A percentile compares a stretch with the other conserved stretches of the same genome.
phyloP scores from a whole-genome alignment of 2,888 invertebrate genomes.

The Stegana nigrithorax region DNA sequence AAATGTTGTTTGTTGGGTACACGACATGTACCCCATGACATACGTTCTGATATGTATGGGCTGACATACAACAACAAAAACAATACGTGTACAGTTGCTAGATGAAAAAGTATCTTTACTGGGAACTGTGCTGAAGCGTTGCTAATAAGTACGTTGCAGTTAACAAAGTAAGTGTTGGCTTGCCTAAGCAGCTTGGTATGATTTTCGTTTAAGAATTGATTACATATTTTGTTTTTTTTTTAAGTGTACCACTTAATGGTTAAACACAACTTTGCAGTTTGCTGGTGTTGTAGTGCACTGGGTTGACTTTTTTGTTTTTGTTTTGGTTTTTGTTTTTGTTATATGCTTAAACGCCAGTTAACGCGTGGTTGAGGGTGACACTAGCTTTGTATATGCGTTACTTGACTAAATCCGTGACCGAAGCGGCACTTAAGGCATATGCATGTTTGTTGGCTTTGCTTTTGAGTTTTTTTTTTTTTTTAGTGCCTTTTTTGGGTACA shows the following conservation, averaged over 20 bases:
- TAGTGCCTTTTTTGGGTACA: conserved; percentile 20
- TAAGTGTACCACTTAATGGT: too few species aligned
- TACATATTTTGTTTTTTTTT: neutral
- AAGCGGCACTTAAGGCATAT: conserved; percentile 12
- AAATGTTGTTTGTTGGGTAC: too few species aligned
- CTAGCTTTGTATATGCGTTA: neutral
- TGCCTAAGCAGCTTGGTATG: too few species aligned
- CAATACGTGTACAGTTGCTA: neutral
- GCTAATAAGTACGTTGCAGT: neutral
- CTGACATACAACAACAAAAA: neutral
- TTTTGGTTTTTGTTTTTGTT: neutral
- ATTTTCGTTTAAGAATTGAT: neutral
- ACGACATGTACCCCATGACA: too few species aligned
- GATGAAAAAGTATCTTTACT: neutral
- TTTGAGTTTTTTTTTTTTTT: conserved; percentile 24
- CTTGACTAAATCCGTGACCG: neutral
- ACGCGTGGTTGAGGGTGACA: too few species aligned
- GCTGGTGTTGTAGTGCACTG: too few species aligned
- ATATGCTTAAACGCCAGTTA: too few species aligned
- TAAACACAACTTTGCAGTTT: too few species aligned
- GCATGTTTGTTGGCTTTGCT: conserved; percentile 26
- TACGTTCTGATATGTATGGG: too few species aligned
- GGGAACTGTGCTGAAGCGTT: neutral
- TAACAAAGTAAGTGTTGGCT: neutral
- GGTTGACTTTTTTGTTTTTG: neutral